Conservation (phyloP, 2,797 vertebrate genomes). For the Lycodopsis pacificus region DNA sequence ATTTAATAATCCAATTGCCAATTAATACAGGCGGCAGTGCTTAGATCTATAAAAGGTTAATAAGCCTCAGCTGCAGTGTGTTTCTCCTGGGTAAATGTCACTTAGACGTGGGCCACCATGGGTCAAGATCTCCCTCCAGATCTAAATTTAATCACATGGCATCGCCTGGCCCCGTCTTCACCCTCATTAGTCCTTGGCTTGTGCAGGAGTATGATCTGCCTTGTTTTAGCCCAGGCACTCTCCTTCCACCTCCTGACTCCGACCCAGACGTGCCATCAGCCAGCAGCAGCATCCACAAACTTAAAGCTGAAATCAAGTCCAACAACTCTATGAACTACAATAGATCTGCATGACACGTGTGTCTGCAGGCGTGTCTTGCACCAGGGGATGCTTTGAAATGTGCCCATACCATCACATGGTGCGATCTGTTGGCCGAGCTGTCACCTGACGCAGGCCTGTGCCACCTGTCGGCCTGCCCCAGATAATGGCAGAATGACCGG, state of each 20-base stretch:
- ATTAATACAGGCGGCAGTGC: slow-evolving; percentile 82
- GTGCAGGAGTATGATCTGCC: slow-evolving; percentile 80
- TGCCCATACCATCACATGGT: slow-evolving; percentile 40
- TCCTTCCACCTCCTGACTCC: slow-evolving; percentile 56
- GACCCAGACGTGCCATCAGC: slow-evolving; percentile 59
- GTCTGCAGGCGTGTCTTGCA: slow-evolving; percentile 41
- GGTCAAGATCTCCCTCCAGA: slow-evolving; percentile 89
- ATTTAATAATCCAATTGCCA: slow-evolving; percentile 89
- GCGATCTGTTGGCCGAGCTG: slow-evolving; percentile 78
- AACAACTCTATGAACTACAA: slow-evolving; percentile 33
- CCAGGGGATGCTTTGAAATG: slow-evolving; percentile 53
- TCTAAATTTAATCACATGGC: slow-evolving; percentile 89
- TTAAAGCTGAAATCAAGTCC: slow-evolving; percentile 43
- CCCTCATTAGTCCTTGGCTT: slow-evolving; percentile 88
- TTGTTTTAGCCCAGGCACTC: slow-evolving; percentile 70
- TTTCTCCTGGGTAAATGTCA: slow-evolving; percentile 90
- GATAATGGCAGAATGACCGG: slow-evolving; percentile 95
- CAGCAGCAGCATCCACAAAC: slow-evolving; percentile 56
- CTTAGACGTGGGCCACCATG: slow-evolving; percentile 84
- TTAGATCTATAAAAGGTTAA: slow-evolving; percentile 89
- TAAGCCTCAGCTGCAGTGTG: slow-evolving; percentile 86
- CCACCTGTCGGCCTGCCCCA: slow-evolving; percentile 93
- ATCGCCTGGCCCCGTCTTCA: slow-evolving; percentile 82
- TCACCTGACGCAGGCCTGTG: slow-evolving; percentile 90
- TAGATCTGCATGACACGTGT: slow-evolving; percentile 37